Base-by-base conservation (phyloP, 1,140 invertebrate genomes). In the Trichonephila clavata region DNA sequence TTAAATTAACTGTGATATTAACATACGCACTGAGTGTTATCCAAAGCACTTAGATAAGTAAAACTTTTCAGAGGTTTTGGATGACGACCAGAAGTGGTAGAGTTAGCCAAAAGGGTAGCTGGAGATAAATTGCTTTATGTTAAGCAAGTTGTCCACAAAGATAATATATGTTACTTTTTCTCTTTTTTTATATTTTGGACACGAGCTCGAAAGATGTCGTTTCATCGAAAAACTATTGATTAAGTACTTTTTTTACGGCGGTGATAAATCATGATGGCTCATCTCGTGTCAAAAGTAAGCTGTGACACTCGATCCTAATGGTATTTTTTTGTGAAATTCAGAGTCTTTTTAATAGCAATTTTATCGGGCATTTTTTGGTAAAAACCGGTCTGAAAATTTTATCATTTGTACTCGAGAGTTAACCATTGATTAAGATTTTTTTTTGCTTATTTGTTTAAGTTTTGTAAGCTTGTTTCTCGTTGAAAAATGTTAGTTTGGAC, bases 71-170 rank as follows among this genome's bases (percentile, higher is more conserved):
- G 18, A 16, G 71, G 16, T 39, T 77, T 77, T 77, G 71, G 71
- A 77, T 77, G 27, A 20, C 5, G 71, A 77, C 71, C 71, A 77
- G 71, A 16, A 77, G 18, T 14, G 27, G 50, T 7, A 50, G 7
- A 50, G 71, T 6, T 39, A 77, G 32, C 13, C 18, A 20, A 39
- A 77, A 32, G 71, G n/a, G 27, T 39, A 24, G 32, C 18, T 18
- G 14, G 27, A 32, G 71, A 77, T 77, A 32, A 77, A 77, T 77
- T 77, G 71, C 27, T 77, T 77, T 77, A 77, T 77, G 71, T 32
- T 77, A 77, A 77, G 71, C 71, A 77, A 39, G 71, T 39, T 77
- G 71, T 14, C 27, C 14, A 2, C 27, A 39, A 77, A 16, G 71
- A 77, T 77, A 39, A 77, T 39, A 32, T 18, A 77, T 77, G 27